Evolutionary conservation across 1,140 invertebrate genomes (phyloP), one percentile per base, ranked within the genome.

Genomic region (Nasonia longicornis): DNA sequence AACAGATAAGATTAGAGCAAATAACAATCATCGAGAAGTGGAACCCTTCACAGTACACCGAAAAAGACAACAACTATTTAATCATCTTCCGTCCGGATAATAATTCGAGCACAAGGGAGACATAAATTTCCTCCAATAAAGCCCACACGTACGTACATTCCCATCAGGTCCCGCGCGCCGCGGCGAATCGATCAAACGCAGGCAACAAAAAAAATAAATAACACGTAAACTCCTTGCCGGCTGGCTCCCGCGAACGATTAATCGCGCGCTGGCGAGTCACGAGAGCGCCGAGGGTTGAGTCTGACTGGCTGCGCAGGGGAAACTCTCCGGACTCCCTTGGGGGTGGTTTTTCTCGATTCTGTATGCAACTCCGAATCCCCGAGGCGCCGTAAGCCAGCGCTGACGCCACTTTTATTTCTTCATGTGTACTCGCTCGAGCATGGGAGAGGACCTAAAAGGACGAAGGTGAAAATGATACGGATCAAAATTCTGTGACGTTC

Each of bases 281-380:
- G 35, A 42, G 45, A 74, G 72, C 6, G n/a, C 58, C 35, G 63
- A 70, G 58, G 80, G 6, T 29, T 2, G 64, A 67, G 16, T 67
- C 26, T 31, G 73, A 38, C 58, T 11, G 66, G 64, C 64, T 31
- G 16, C 16, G 52, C 52, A 29, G 38, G 78, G 38, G 63, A 74
- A 75, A 22, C 71, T 73, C 42, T 20, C 4, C 31, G 35, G 45
- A 6, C 22, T 48, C 72, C 64, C 80, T 20, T 26, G 64, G 73
- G 66, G n/a, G 29, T 81, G 31, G 66, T 77, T 81, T 81, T 81
- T 77, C 73, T 77, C 66, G 67, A 81, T 81, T 81, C 67, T 63
- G 48, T 52, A 81, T 81, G 80, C 80, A 81, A 77, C 45, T 38
- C 63, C 52, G 66, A 67, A 31, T 74, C 79, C 79, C 79, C 35